Evolutionary conservation across 53 echinoderm and acorn worm genomes (phyloP), one percentile per base, ranked within the genome.

Genomic region (Astropecten irregularis): DNA sequence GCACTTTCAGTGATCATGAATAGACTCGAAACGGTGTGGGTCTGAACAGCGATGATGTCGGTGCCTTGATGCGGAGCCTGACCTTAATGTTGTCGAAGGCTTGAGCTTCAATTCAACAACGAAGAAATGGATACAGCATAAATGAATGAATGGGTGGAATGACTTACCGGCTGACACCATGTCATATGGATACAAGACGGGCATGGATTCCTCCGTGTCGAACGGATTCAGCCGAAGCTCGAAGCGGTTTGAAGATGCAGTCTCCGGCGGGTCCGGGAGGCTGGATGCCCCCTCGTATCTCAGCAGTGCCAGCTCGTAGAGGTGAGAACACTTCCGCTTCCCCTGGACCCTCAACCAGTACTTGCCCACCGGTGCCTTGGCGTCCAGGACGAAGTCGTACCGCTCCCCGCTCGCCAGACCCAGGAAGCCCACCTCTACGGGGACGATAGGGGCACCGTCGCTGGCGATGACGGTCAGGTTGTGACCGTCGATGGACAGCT

Each of bases 311-410:
- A 40, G 14, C 25, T 67, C 67, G 20, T 67, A 2, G 4, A 67
- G 21, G 18, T 67, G 8, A 1, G 9, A 5, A 40, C 67, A 67
- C 1, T 9, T 34, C 11, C 6, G 7, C 40, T 8, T 39, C 2
- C 67, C 95, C 22, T 76, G 63, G 11, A 88, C 88, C 28, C 89
- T 47, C 59, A 95, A 14, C 91, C 90, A 88, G 58, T 95, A 95
- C 60, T 88, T 92, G 33, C 53, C 91, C 42, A 90, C 70, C 11
- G 66, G 21, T 36, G 79, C 46, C 18, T 88, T 66, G 15, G 95
- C 95, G 42, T 69, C 34, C 21, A 95, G 31, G 16, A 95, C 73
- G 37, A 95, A 90, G 30, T 93, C 95, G 53, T 53, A 95, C 13
- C 92, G 67, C 49, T 95, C 95, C 9, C 93, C 95, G 8, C 84